Evolutionary conservation across 2,113 vertebrate species (phyloP).

Genomic region (Maccullochella peelii): DNA sequence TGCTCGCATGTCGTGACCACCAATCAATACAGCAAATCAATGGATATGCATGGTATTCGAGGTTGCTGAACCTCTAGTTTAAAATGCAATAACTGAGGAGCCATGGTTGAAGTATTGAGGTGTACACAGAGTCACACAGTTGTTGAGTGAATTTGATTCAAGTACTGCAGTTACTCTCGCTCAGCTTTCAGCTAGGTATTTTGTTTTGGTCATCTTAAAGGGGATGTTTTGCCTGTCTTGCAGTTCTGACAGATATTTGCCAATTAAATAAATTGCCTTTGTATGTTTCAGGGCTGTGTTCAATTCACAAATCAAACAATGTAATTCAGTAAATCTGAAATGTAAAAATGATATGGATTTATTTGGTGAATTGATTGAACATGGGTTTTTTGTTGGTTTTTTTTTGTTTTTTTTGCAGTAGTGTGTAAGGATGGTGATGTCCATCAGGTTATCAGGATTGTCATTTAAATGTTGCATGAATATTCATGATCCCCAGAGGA

Average conservation of each 20-base stretch:
- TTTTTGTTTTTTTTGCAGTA: background rate
- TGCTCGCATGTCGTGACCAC: background rate
- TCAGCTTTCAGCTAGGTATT: constrained; percentile 56
- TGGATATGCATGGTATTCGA: background rate
- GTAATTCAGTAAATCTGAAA: background rate
- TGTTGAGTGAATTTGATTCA: constrained; percentile 43
- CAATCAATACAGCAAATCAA: constrained; percentile 7
- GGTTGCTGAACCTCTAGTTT: constrained; percentile 3
- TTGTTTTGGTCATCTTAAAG: constrained; percentile 55
- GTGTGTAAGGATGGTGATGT: background rate
- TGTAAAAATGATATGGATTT: background rate
- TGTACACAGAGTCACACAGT: background rate
- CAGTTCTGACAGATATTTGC: constrained; percentile 31
- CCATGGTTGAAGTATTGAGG: background rate
- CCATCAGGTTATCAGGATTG: background rate
- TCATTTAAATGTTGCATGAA: background rate
- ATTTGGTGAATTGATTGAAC: background rate
- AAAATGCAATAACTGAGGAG: background rate
- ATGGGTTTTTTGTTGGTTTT: background rate
- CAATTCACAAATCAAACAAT: background rate
- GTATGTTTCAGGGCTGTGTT: background rate
- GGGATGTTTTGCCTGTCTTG: constrained; percentile 34
- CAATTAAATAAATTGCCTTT: constrained; percentile 3
- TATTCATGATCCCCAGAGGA: background rate
- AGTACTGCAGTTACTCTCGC: constrained; percentile 31